Percentiles rank a stretch among this genome's conserved stretches.
These are phyloP conservation scores for Andrena praecox DNA, from an alignment of 2,888 invertebrate species.

Conservation along the genomic window DNA sequence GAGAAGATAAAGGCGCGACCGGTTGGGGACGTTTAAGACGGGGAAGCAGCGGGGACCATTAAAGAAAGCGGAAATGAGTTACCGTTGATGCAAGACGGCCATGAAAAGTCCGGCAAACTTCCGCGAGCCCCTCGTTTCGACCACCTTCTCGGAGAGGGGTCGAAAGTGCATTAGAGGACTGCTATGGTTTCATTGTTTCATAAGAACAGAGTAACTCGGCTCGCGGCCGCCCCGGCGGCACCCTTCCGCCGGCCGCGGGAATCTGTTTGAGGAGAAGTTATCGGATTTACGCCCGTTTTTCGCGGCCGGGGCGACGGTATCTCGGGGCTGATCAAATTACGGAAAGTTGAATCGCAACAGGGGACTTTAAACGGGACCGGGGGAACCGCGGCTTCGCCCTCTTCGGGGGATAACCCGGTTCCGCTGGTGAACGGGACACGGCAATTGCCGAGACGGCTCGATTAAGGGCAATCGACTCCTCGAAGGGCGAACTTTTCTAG, in stretches of 20 bases:
- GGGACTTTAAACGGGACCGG: conserved; percentile 21
- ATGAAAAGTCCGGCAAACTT: conserved; percentile 15
- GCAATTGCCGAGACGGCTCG: conserved; percentile 34
- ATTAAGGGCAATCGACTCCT: conserved; percentile 48
- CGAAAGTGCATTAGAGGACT: conserved; percentile 15
- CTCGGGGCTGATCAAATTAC: conserved; percentile 53
- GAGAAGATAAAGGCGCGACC: conserved; percentile 27
- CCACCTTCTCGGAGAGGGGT: not conserved
- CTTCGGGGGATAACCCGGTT: conserved; percentile 38
- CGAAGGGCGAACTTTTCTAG: not conserved
- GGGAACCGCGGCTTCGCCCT: not conserved
- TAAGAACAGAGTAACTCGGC: conserved; percentile 16
- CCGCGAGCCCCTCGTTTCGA: conserved; percentile 1
- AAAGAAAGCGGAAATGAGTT: conserved; percentile 45
- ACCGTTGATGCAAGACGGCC: conserved; percentile 10
- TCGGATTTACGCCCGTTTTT: conserved; percentile 38
- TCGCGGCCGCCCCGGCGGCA: not conserved
- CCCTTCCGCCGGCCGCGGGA: not conserved
- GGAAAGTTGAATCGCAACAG: conserved; percentile 42
- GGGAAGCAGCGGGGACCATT: conserved; percentile 18
- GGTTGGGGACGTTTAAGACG: conserved; percentile 3
- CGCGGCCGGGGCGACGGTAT: conserved; percentile 23
- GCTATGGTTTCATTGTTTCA: conserved; percentile 16
- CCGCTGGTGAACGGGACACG: conserved; percentile 30
- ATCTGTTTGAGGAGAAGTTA: conserved; percentile 40